A percentile compares a stretch with the other conserved stretches of the same genome.
phyloP scores from a whole-genome alignment of 1,140 invertebrate genomes.

The Brachionus sp. region DNA sequence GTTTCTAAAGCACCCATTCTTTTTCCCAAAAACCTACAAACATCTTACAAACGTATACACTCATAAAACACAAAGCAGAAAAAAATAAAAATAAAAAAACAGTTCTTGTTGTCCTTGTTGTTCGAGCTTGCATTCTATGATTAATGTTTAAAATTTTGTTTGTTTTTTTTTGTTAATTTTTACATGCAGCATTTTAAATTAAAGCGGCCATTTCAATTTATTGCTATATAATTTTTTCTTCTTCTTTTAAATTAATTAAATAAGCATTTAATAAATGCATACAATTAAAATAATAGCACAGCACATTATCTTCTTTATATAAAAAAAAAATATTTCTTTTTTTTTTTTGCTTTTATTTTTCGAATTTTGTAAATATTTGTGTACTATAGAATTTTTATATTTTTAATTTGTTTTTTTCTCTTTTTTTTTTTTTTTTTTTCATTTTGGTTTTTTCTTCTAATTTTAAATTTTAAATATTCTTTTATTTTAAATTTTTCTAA shows the following conservation, averaged over 20 bases:
- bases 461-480: neutral
- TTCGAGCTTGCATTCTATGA: neutral
- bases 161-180: no score
- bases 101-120: neutral
- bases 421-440: neutral
- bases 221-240: no score
- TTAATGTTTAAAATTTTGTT: no score
- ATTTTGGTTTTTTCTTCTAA: no score
- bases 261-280: constrained; percentile 15
- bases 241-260: neutral
- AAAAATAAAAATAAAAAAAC: no score
- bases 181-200: neutral
- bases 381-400: neutral
- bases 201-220: neutral
- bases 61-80: no score
- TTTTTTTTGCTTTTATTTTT: neutral
- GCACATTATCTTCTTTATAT: no score
- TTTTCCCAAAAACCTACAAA: no score
- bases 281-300: neutral
- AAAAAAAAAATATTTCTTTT: neutral
- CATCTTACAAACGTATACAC: no score
- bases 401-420: no score
- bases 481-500: neutral
- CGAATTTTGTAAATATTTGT: constrained; percentile 31
- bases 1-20: no score